A percentile compares a stretch with the other conserved stretches of the same genome.
Conservation (phyloP, 2,113 vertebrate genomes). For the Mugil cephalus region DNA sequence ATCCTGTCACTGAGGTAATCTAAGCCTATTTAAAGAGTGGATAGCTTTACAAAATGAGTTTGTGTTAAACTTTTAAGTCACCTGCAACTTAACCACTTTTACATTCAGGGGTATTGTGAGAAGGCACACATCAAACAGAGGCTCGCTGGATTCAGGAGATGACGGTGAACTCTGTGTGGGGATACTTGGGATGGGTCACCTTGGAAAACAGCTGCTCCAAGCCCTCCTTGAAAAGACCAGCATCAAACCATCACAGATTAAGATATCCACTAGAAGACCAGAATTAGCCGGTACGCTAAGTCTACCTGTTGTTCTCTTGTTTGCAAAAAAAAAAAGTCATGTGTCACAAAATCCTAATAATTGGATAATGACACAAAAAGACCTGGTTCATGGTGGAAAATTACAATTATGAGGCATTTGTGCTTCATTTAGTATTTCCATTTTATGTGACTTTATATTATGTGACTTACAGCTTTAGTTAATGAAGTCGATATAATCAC, state of each 20-base stretch:
- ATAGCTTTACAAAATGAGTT: too few species aligned
- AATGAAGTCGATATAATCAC: too few species aligned
- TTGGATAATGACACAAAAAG: too few species aligned
- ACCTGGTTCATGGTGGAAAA: too few species aligned
- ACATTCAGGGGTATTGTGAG: slow-evolving; percentile 5
- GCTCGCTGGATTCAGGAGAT: not conserved
- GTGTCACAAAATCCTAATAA: too few species aligned
- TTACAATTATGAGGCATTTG: too few species aligned
- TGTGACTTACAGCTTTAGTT: too few species aligned
- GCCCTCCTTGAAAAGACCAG: slow-evolving; percentile 63
- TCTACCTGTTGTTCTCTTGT: too few species aligned
- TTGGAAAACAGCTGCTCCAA: slow-evolving; percentile 83
- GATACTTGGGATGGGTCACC: slow-evolving; percentile 81
- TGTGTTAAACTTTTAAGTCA: not conserved
- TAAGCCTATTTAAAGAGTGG: not conserved
- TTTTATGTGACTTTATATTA: too few species aligned
- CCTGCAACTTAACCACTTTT: not conserved
- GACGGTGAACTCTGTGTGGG: slow-evolving; percentile 72
- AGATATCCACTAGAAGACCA: slow-evolving; percentile 82
- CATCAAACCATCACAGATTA: slow-evolving; percentile 68
- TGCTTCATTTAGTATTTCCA: too few species aligned
- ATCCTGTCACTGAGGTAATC: slow-evolving; percentile 76
- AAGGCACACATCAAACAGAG: slow-evolving; percentile 12
- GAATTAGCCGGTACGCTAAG: slow-evolving; percentile 75
- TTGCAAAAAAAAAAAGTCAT: too few species aligned